Percentiles rank a stretch among this genome's conserved stretches.
Conservation (phyloP, 2,888 invertebrate genomes). For the Nematopogon swammerdamellus region DNA sequence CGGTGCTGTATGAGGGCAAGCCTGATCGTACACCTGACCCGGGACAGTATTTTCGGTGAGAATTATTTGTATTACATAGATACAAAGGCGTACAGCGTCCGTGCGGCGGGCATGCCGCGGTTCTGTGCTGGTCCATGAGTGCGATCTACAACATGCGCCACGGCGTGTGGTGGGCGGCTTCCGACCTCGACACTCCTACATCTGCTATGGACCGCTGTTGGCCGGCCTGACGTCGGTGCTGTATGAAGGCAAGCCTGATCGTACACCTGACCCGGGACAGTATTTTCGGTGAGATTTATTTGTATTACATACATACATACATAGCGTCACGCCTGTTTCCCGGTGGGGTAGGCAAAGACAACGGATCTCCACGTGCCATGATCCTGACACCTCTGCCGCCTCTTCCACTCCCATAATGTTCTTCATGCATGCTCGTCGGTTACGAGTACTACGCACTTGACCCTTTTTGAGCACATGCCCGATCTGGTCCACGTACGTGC, state of each 20-base stretch:
- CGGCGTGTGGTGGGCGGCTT: conserved; percentile 90
- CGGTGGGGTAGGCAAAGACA: too few species aligned
- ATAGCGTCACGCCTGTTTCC: too few species aligned
- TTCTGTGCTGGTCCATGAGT: conserved; percentile 81
- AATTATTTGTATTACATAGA: too few species aligned
- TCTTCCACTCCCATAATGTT: too few species aligned
- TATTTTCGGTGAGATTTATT: conserved; percentile 95
- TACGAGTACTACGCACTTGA: too few species aligned
- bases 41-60: conserved; percentile 83
- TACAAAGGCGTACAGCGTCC: conserved; percentile 81
- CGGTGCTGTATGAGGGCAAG: conserved; percentile 87
- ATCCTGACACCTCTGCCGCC: too few species aligned
- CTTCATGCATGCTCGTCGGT: too few species aligned
- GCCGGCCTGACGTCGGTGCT: conserved; percentile 78
- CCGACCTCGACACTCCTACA: conserved; percentile 91
- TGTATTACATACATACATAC: too few species aligned
- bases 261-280: conserved; percentile 89
- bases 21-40: conserved; percentile 94
- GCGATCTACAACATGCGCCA: conserved; percentile 74
- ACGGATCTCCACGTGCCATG: too few species aligned
- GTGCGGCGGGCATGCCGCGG: conserved; percentile 84
- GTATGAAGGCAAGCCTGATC: conserved; percentile 92
- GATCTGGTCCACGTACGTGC: too few species aligned
- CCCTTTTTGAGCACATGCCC: too few species aligned
- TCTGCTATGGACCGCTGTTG: conserved; percentile 86